These are phyloP conservation scores for Yponomeuta plumbellus DNA, from an alignment of 2,888 invertebrate genomes.

Conservation along the genomic window DNA sequence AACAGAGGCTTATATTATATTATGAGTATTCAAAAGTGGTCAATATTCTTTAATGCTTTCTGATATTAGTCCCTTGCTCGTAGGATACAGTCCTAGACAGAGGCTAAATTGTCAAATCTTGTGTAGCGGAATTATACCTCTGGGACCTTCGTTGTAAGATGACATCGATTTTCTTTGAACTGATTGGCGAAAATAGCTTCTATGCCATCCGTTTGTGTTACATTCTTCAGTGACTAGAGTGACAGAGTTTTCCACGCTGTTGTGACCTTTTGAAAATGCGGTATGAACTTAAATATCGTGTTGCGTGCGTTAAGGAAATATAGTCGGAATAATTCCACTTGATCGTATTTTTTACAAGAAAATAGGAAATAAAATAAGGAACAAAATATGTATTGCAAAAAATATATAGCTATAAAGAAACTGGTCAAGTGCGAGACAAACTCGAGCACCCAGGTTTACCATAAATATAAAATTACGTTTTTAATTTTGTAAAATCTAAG, in stretches of 20 bases:
- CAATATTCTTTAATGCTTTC: too few relatives aligned
- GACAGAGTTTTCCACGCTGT: slow-evolving; percentile 34
- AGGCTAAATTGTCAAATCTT: slow-evolving; percentile 26
- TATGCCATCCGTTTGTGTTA: slow-evolving; percentile 25
- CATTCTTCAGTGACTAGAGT: slow-evolving; percentile 28
- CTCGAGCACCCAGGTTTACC: too few relatives aligned
- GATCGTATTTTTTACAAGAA: background rate
- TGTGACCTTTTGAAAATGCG: slow-evolving; percentile 42
- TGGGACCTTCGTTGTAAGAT: background rate
- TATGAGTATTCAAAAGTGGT: too few relatives aligned
- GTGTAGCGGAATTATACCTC: slow-evolving; percentile 28
- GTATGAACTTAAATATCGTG: slow-evolving; percentile 64
- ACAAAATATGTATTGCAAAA: too few relatives aligned
- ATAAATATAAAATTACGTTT: too few relatives aligned
- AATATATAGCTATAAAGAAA: too few relatives aligned
- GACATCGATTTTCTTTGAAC: background rate
- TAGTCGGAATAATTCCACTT: slow-evolving; percentile 11
- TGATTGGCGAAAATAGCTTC: slow-evolving; percentile 10
- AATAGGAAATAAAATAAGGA: too few relatives aligned
- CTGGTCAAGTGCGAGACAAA: too few relatives aligned
- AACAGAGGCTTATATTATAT: too few relatives aligned
- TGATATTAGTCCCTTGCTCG: too few relatives aligned
- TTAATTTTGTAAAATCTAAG: too few relatives aligned
- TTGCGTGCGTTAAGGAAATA: slow-evolving; percentile 42
- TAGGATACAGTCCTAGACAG: background rate